Evolutionary conservation across 2,113 vertebrate genomes (phyloP).

Genomic region (Carassius gibelio): DNA sequence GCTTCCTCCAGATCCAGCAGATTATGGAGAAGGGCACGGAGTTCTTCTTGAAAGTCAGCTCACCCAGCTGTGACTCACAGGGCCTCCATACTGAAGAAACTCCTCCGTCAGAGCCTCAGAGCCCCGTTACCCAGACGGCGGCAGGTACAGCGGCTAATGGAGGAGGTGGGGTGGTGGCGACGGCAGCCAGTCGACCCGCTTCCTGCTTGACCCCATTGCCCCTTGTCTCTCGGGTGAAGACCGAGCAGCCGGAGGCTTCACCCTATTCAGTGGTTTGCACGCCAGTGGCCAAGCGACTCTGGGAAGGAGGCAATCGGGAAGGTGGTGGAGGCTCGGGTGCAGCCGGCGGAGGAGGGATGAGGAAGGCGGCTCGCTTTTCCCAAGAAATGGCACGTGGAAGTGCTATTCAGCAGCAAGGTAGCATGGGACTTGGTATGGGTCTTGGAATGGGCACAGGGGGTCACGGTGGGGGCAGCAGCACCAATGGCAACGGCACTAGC

Average conservation of each 20-base stretch:
- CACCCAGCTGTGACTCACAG: conserved; percentile 96
- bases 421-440: conserved; percentile 67
- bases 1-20: conserved; percentile 98
- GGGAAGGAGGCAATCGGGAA: conserved; percentile 88
- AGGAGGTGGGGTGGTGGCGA: conserved; percentile 12
- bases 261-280: conserved; percentile 92
- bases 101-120: conserved; percentile 72
- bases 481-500: conserved; percentile 67
- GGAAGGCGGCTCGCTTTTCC: conserved; percentile 79
- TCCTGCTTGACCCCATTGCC: conserved; percentile 82
- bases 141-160: conserved; percentile 51
- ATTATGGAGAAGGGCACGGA: conserved; percentile 99
- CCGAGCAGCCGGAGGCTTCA: conserved; percentile 84
- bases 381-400: conserved; percentile 75
- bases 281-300: conserved; percentile 90
- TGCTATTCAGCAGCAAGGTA: conserved; percentile 68
- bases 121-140: conserved; percentile 80
- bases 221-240: conserved; percentile 87
- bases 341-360: conserved; percentile 68
- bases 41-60: conserved; percentile 97
- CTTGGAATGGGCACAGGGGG: conserved; percentile 60
- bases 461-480: conserved; percentile 15
- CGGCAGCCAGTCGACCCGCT: conserved; percentile 68
- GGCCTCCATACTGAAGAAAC: conserved; percentile 89
- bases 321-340: conserved; percentile 74